phyloP scores from a whole-genome alignment of 2,888 invertebrate species.

The Clistopyga incitator region DNA sequence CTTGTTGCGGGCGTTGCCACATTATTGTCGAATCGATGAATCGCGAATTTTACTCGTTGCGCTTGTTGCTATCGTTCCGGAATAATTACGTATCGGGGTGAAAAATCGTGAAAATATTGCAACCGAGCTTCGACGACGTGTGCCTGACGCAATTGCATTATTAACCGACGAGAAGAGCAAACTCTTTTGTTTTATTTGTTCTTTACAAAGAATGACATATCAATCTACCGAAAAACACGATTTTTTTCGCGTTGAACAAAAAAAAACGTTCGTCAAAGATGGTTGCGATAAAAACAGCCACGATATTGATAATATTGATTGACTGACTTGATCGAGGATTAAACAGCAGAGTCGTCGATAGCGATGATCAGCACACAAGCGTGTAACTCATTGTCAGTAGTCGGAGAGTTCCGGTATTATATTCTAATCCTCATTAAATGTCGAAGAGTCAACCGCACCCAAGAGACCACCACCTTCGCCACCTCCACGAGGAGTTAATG shows the following conservation, averaged over 20 bases:
- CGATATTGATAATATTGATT: too few species aligned
- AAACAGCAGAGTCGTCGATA: neutral
- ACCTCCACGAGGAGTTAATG: conserved; percentile 42
- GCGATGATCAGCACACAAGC: neutral
- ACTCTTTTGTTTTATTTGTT: neutral
- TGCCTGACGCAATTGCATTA: conserved; percentile 24
- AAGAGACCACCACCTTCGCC: conserved; percentile 26
- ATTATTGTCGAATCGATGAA: conserved; percentile 32
- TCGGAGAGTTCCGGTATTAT: conserved; percentile 43
- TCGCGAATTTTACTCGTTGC: conserved; percentile 3
- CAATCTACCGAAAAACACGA: neutral
- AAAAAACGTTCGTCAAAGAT: too few species aligned
- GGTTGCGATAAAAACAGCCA: too few species aligned
- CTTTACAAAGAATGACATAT: neutral
- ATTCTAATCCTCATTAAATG: conserved; percentile 59
- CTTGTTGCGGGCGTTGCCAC: conserved; percentile 2
- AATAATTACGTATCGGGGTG: conserved; percentile 17
- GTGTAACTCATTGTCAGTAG: neutral
- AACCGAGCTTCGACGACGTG: neutral
- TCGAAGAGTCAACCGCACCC: conserved; percentile 63
- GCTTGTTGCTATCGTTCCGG: neutral
- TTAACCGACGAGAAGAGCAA: conserved; percentile 27
- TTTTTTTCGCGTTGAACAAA: neutral
- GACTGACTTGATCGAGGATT: neutral
- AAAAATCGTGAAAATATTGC: conserved; percentile 10